Base-by-base conservation (phyloP, 2,113 vertebrate species). In the Podocnemis expansa region DNA sequence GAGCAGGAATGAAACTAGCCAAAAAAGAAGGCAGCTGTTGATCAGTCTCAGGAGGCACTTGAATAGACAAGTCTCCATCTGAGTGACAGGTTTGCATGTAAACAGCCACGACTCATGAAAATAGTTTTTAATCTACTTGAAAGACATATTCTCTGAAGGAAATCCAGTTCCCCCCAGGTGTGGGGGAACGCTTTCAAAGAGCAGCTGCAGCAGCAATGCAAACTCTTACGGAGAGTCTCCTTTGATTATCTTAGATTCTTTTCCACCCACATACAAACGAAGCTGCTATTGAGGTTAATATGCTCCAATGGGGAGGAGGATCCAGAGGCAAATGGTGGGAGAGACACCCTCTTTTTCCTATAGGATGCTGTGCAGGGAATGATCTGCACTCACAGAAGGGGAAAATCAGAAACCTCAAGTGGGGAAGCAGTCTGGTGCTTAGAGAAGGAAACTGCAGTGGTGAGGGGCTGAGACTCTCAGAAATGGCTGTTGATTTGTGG, bases 61-160 rank as follows among this genome's bases (percentile, higher is more conserved):
- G 92, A 45, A 80, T 91, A 92, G 91, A 70, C 89, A 60, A 89
- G 73, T 45, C 80, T 81, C 90, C 51, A 19, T 85, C 88, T 95
- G 95, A 96, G 82, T 85, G 96, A 96, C 92, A 95, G 95, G 89
- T 97, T 95, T 96, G 94, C 89, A 92, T 91, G 96, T 92, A 95
- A 97, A 97, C 95, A 97, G 94, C 94, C 29, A 2, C 78, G 84
- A 78, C 88, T 95, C 88, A 67, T 83, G 91, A 93, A 96, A 95
- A 96, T 89, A 93, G 85, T 95, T 97, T 96, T 96, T 95, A 96
- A 97, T 97, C 91, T 95, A 88, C 87, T 97, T 96, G 93, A 97
- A 96, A 96, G 89, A 81, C 87, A 87, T 80, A 84, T 78, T 91
- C 94, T 94, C 88, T 43, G 80, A 94, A 93, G 91, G 93, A 97